These are phyloP conservation scores for Pseudomyrmex dendroicus DNA, from an alignment of 1,140 invertebrate species.

Conservation along the genomic window DNA sequence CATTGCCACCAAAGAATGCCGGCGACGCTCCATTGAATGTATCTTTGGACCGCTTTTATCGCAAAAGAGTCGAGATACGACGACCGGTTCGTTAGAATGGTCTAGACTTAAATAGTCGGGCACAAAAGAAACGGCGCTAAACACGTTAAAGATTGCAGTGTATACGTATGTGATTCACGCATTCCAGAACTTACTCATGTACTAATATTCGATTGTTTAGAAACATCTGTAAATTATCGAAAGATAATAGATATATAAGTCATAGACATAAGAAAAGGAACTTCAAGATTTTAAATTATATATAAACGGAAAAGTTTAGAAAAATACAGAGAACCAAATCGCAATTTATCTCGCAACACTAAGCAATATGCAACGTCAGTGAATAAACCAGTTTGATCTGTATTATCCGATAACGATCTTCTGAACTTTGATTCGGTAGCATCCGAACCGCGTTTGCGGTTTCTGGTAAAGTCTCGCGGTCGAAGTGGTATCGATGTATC, in stretches of 20 bases:
- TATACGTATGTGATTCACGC: not conserved
- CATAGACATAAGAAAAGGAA: not conserved
- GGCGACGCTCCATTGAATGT: slow-evolving; percentile 30
- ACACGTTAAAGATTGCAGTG: not conserved
- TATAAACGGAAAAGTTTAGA: not conserved
- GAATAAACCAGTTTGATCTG: slow-evolving; percentile 7
- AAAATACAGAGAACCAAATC: not conserved
- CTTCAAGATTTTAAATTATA: not conserved
- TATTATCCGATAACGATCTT: slow-evolving; percentile 17
- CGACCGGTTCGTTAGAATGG: too few species aligned
- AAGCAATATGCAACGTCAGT: not conserved
- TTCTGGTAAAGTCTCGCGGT: slow-evolving; percentile 40
- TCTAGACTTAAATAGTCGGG: not conserved
- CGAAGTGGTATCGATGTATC: not conserved
- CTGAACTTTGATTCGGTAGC: slow-evolving; percentile 14
- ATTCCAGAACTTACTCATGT: slow-evolving; percentile 10
- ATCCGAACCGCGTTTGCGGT: slow-evolving; percentile 19
- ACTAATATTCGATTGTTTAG: not conserved
- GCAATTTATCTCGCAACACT: not conserved
- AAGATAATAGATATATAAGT: too few species aligned
- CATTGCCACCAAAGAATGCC: slow-evolving; percentile 40
- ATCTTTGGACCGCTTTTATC: not conserved
- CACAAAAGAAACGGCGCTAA: not conserved
- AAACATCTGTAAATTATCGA: not conserved
- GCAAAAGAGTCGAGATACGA: slow-evolving; percentile 16